Percentiles rank a stretch among this genome's conserved stretches.
Evolutionary conservation across 2,797 vertebrate species (phyloP).

Genomic region (Spinibarbus caldwelli): DNA sequence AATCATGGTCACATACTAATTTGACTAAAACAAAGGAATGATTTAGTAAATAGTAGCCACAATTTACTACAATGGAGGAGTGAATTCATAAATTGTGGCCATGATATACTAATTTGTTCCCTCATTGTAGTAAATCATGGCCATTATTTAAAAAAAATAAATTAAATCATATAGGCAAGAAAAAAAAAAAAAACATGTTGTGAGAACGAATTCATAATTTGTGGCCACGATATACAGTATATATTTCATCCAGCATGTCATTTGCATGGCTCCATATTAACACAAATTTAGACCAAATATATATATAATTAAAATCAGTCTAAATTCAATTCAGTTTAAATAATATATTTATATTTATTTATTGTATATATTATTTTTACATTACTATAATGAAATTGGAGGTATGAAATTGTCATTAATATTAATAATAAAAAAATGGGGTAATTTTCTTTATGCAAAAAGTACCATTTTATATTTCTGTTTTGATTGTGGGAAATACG

Average conservation of each 20-base stretch:
- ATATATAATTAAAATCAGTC: not conserved
- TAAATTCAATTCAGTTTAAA: not conserved
- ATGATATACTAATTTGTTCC: not conserved
- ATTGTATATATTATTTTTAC: not conserved
- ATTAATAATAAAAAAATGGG: not conserved
- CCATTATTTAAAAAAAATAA: not conserved
- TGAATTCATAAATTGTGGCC: not conserved
- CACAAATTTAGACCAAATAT: too few species aligned
- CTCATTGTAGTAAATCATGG: not conserved
- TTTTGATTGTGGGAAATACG: constrained; percentile 1
- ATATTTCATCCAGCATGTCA: too few species aligned
- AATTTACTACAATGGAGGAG: not conserved
- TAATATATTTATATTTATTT: not conserved
- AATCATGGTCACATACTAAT: not conserved
- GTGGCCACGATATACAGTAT: too few species aligned
- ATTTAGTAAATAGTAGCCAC: not conserved
- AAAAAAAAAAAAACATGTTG: too few species aligned
- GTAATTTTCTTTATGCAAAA: not conserved
- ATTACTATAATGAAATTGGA: not conserved
- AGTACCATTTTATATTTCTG: not conserved
- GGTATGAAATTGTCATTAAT: not conserved
- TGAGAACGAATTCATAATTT: too few species aligned
- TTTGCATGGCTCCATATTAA: too few species aligned
- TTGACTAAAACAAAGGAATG: not conserved
- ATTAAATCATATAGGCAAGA: too few species aligned